A percentile compares a stretch with the other conserved stretches of the same genome.
Conservation (phyloP, 2,797 vertebrate genomes). For the Threskiornis aethiopicus region DNA sequence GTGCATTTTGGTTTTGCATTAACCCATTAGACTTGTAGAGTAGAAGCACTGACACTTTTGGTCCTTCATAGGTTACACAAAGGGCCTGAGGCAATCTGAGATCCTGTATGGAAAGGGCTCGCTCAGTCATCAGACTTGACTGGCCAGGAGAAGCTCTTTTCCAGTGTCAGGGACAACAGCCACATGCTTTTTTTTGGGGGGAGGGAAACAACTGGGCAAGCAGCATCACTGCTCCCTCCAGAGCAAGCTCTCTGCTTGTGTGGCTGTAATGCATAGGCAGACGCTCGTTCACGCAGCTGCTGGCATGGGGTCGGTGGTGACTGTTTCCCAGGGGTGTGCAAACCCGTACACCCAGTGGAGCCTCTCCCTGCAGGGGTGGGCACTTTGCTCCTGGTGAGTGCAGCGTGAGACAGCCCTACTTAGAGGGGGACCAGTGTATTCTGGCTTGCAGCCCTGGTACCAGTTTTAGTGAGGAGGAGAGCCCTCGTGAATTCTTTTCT, state of each 20-base stretch:
- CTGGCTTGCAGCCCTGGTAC: neutral
- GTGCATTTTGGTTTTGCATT: conserved; percentile 33
- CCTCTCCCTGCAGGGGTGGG: neutral
- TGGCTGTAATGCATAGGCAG: neutral
- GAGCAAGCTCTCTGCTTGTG: rapidly evolving
- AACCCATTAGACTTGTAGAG: neutral
- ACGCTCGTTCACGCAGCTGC: neutral
- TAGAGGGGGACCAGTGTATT: neutral
- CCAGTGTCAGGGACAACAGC: neutral
- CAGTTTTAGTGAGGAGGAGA: neutral
- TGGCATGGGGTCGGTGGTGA: neutral
- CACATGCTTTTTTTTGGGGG: neutral
- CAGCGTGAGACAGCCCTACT: neutral
- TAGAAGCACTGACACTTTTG: conserved; percentile 67
- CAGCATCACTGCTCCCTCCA: neutral
- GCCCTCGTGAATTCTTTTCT: neutral
- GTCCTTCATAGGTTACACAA: conserved; percentile 26
- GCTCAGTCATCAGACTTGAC: neutral
- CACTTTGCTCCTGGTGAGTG: neutral
- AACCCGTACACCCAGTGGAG: neutral
- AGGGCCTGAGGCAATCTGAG: conserved; percentile 37
- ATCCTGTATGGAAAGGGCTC: conserved; percentile 1
- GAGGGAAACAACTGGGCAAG: neutral
- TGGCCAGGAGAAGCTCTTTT: neutral
- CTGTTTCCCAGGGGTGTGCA: neutral